These are phyloP conservation scores for Aporophyla lueneburgensis DNA, from an alignment of 2,888 invertebrate species.

Conservation along the genomic window DNA sequence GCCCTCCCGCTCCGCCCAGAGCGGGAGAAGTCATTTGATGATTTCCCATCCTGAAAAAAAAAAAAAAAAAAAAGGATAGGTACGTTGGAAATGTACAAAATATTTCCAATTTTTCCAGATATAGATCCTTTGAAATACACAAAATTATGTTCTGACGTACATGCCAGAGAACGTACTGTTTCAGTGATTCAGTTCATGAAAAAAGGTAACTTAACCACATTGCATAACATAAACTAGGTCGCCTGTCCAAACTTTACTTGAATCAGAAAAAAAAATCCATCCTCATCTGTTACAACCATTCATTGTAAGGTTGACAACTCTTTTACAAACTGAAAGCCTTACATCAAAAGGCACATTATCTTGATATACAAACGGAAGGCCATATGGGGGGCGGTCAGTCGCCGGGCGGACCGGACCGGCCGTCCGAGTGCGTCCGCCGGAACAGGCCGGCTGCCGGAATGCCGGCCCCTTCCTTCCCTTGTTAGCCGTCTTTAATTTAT, in stretches of 20 bases:
- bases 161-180: neutral
- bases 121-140: neutral
- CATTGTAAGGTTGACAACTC: conserved; percentile 59
- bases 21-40: too few relatives aligned
- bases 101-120: conserved; percentile 1
- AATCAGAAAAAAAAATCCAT: conserved; percentile 7
- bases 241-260: neutral
- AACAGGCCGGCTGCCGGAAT: conserved; percentile 74
- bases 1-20: too few relatives aligned
- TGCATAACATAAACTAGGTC: neutral
- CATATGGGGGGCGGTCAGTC: conserved; percentile 64
- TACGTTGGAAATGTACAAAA: neutral
- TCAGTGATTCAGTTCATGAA: neutral
- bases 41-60: too few relatives aligned
- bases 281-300: conserved; percentile 23
- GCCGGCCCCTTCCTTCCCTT: conserved; percentile 76
- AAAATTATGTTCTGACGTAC: neutral
- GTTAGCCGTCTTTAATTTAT: conserved; percentile 69
- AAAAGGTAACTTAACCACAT: neutral
- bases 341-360: conserved; percentile 66
- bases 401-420: conserved; percentile 64
- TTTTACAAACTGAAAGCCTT: conserved; percentile 52
- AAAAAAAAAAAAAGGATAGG: too few relatives aligned
- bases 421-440: conserved; percentile 76
- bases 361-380: conserved; percentile 66